phyloP scores from a whole-genome alignment of 2,797 vertebrate species.

The Antrozous pallidus region DNA sequence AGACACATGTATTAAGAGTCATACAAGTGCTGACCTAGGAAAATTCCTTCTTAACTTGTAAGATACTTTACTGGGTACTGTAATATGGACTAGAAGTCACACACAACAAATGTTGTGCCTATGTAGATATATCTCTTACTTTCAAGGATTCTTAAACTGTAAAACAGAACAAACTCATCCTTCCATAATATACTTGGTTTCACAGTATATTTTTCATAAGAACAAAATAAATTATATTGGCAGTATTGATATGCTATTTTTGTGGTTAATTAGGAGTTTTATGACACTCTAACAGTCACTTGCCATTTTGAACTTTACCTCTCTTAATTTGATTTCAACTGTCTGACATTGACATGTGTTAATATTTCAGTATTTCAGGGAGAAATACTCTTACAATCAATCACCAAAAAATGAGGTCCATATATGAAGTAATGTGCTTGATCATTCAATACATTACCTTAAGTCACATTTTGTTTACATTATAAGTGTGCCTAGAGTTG shows the following conservation, averaged over 20 bases:
- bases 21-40: background rate
- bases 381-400: background rate
- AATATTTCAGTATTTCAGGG: constrained; percentile 17
- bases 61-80: background rate
- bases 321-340: constrained; percentile 27
- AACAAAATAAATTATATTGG: background rate
- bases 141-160: background rate
- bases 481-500: background rate
- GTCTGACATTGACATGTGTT: background rate
- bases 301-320: background rate
- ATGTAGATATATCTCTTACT: background rate
- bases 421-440: background rate
- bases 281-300: background rate
- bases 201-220: background rate
- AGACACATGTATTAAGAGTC: background rate
- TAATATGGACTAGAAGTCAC: background rate
- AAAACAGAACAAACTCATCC: background rate
- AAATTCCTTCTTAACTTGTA: background rate
- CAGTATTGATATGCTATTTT: background rate
- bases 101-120: background rate
- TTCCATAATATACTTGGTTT: background rate
- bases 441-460: background rate
- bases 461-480: constrained; percentile 22
- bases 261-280: background rate
- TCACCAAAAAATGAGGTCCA: background rate